Evolutionary conservation across 2,888 invertebrate genomes (phyloP).

Genomic region (Proisotoma minuta): DNA sequence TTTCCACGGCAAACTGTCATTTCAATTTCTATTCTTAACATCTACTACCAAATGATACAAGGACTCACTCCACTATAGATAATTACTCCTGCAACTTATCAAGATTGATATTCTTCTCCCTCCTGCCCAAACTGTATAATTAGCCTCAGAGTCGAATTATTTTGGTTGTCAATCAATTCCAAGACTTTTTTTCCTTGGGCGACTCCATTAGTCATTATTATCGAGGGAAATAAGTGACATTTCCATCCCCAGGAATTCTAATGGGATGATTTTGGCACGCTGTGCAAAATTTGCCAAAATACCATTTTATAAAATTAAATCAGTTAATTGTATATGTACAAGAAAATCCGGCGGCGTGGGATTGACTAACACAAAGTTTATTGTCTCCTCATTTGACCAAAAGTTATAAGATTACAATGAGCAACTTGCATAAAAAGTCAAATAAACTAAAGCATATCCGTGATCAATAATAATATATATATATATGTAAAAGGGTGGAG

Average conservation of each 20-base stretch:
- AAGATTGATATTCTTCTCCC: neutral
- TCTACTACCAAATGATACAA: neutral
- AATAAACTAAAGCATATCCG: too few species aligned
- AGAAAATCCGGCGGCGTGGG: too few species aligned
- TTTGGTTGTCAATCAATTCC: conserved; percentile 1
- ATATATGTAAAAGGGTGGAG: too few species aligned
- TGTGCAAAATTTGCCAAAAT: too few species aligned
- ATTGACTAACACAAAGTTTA: too few species aligned
- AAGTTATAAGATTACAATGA: too few species aligned
- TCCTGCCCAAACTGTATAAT: neutral
- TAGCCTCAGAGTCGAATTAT: neutral
- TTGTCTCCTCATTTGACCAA: too few species aligned
- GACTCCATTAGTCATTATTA: conserved; percentile 3
- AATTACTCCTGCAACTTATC: neutral
- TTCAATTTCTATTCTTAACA: conserved; percentile 7
- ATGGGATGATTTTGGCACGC: too few species aligned
- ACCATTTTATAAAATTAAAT: too few species aligned
- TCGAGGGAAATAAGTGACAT: neutral
- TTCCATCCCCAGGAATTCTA: neutral
- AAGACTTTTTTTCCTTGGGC: neutral
- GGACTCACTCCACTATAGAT: neutral
- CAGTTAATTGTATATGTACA: too few species aligned
- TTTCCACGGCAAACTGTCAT: conserved; percentile 9
- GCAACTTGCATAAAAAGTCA: too few species aligned
- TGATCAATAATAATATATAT: too few species aligned